Percentiles rank a stretch among this genome's conserved stretches.
Evolutionary conservation across 1,140 invertebrate species (phyloP).

Genomic region (Hestina assimilis): DNA sequence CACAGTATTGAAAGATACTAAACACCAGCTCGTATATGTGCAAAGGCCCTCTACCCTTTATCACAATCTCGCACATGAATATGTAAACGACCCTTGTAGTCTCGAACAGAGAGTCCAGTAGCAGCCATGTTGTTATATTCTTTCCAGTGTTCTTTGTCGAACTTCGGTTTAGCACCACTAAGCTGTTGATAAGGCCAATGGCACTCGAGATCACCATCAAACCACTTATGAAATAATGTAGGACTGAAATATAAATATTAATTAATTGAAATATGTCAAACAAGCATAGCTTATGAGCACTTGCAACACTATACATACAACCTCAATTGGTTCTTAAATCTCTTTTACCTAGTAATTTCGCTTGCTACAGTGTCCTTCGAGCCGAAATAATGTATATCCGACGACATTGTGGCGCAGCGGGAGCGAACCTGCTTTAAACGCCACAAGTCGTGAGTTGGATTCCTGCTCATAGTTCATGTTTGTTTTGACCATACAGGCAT

Average conservation of each 20-base stretch:
- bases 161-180: constrained; percentile 49
- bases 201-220: constrained; percentile 52
- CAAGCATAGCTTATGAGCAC: no score
- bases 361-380: no score
- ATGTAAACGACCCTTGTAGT: constrained; percentile 59
- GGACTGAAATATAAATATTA: constrained; percentile 34
- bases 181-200: constrained; percentile 62
- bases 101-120: constrained; percentile 67
- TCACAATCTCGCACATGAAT: constrained; percentile 54
- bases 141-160: constrained; percentile 41
- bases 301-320: no score
- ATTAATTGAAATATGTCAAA: background rate
- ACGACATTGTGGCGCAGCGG: no score
- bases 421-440: no score
- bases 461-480: no score
- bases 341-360: no score
- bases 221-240: constrained; percentile 58
- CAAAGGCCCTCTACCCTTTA: constrained; percentile 48
- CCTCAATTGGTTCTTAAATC: no score
- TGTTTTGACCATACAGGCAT: no score
- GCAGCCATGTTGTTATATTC: constrained; percentile 59
- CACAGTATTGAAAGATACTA: constrained; percentile 60
- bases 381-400: no score
- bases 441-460: no score
- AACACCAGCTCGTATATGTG: constrained; percentile 58